Percentiles rank a stretch among this genome's conserved stretches.
phyloP scores from a whole-genome alignment of 2,888 invertebrate species.

The Conus canariensis region DNA sequence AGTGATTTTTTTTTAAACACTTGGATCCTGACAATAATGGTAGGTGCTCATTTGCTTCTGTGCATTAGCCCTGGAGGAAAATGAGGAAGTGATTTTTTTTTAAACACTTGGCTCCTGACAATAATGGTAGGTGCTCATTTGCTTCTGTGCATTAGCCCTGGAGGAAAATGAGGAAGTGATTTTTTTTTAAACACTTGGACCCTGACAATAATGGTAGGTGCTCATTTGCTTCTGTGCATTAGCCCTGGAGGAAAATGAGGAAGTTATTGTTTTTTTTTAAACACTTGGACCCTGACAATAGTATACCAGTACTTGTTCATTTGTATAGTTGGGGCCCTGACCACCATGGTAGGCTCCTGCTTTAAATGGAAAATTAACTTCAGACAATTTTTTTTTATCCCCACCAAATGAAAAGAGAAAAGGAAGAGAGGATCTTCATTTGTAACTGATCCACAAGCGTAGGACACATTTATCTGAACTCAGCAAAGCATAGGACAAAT shows the following conservation, averaged over 20 bases:
- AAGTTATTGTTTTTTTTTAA: conserved; percentile 74
- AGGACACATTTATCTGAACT: too few species aligned
- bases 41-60: not conserved
- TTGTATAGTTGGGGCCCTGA: too few species aligned
- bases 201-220: conserved; percentile 56
- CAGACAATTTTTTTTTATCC: too few species aligned
- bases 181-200: conserved; percentile 76
- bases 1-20: conserved; percentile 75
- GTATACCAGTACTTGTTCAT: conserved; percentile 38
- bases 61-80: conserved; percentile 60
- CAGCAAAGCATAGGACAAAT: too few species aligned
- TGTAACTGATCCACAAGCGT: too few species aligned
- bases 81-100: conserved; percentile 76
- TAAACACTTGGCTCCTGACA: conserved; percentile 74
- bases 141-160: too few species aligned
- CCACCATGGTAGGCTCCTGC: too few species aligned
- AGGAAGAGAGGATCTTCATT: too few species aligned
- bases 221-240: not conserved
- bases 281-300: conserved; percentile 64
- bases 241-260: conserved; percentile 64
- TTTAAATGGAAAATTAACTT: too few species aligned
- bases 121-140: not conserved
- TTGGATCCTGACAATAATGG: conserved; percentile 70
- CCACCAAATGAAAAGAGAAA: too few species aligned
- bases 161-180: conserved; percentile 75